phyloP scores from a whole-genome alignment of 2,797 vertebrate genomes.

The Gallirallus australis region DNA sequence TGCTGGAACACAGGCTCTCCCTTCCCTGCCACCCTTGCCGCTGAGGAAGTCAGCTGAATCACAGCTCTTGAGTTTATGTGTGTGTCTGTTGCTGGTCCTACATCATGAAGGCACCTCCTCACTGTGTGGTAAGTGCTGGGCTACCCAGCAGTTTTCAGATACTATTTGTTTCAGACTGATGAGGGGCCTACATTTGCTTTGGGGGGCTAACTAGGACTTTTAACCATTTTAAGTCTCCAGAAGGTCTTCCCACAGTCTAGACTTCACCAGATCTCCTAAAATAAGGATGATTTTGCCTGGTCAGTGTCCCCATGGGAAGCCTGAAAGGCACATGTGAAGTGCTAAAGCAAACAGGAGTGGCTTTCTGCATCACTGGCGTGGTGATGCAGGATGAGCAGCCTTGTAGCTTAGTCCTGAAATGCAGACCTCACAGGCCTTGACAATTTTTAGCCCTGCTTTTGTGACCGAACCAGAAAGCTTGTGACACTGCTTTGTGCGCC shows the following conservation, averaged over 20 bases:
- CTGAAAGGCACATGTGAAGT: not conserved
- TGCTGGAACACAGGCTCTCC: not conserved
- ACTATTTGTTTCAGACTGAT: not conserved
- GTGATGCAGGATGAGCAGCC: not conserved
- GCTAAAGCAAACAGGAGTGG: not conserved
- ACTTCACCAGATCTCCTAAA: not conserved
- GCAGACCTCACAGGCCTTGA: not conserved
- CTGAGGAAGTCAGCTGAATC: not conserved
- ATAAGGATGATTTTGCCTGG: not conserved
- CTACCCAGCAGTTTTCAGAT: not conserved
- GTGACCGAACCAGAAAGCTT: not conserved
- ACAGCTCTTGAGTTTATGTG: not conserved
- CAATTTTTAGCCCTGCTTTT: not conserved
- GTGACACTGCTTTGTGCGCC: not conserved
- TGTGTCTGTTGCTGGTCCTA: not conserved
- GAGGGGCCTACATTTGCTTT: not conserved
- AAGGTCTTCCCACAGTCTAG: not conserved
- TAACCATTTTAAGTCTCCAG: not conserved
- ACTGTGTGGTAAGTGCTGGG: accelerated
- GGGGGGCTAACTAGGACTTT: not conserved
- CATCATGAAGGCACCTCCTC: not conserved
- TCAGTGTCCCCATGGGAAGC: not conserved
- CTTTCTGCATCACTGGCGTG: not conserved
- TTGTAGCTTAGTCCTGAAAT: not conserved
- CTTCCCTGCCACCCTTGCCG: not conserved